Conservation (phyloP, 2,797 vertebrate species). For the Acanthis flammea region DNA sequence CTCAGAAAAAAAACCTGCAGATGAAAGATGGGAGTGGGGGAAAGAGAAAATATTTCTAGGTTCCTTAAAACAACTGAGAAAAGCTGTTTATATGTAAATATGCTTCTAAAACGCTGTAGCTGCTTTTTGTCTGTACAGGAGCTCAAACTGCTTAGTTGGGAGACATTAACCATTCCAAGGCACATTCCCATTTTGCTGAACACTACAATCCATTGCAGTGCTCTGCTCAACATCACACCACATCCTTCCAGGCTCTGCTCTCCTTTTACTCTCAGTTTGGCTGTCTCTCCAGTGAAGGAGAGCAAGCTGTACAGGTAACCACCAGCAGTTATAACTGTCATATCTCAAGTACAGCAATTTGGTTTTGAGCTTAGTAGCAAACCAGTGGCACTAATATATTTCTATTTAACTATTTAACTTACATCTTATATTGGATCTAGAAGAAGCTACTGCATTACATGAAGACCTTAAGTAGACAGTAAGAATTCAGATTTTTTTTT, state of each 20-base stretch:
- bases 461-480: neutral
- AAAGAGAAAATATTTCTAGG: neutral
- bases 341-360: neutral
- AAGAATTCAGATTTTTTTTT: neutral
- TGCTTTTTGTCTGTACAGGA: neutral
- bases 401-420: neutral
- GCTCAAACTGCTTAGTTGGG: neutral
- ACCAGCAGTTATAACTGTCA: fast-evolving
- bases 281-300: neutral
- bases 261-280: neutral
- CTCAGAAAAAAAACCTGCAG: neutral
- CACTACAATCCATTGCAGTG: neutral
- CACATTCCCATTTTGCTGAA: neutral
- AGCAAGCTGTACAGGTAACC: neutral
- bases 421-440: neutral
- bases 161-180: neutral
- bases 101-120: neutral
- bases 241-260: neutral
- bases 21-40: neutral
- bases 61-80: neutral
- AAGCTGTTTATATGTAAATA: neutral
- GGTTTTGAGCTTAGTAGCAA: neutral
- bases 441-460: neutral
- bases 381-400: neutral
- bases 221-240: neutral